These are phyloP conservation scores for Indri indri DNA, from an alignment of 2,113 vertebrate species.

Conservation along the genomic window DNA sequence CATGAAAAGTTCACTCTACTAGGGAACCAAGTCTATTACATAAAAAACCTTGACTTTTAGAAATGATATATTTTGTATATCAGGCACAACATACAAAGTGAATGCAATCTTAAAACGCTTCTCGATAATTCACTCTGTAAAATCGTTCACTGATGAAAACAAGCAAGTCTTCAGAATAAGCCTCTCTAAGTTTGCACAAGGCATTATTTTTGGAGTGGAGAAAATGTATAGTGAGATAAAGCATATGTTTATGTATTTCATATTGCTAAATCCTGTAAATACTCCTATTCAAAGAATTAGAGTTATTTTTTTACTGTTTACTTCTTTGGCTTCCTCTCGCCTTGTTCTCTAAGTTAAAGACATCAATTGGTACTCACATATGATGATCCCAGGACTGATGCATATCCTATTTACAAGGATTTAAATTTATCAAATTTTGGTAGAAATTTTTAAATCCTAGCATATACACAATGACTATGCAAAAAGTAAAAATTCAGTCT, in stretches of 20 bases:
- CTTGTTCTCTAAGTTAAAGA: not conserved
- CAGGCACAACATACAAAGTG: conserved; percentile 66
- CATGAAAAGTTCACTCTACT: conserved; percentile 81
- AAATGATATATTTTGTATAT: conserved; percentile 79
- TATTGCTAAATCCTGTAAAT: conserved; percentile 61
- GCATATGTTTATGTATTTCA: conserved; percentile 44
- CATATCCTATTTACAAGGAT: not conserved
- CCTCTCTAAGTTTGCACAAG: conserved; percentile 32
- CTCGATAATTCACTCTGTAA: conserved; percentile 68
- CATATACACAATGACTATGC: not conserved
- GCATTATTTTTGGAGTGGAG: conserved; percentile 66
- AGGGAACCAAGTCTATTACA: conserved; percentile 75
- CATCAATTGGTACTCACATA: not conserved
- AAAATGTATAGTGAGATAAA: conserved; percentile 57
- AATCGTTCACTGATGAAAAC: conserved; percentile 72
- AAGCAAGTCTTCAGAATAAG: conserved; percentile 62
- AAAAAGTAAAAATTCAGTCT: not conserved
- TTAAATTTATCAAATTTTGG: conserved; percentile 21
- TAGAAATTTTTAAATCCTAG: not conserved
- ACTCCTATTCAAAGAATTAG: conserved; percentile 42
- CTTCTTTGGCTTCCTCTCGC: not conserved
- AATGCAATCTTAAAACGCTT: conserved; percentile 76
- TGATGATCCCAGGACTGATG: not conserved
- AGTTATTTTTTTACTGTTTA: conserved; percentile 70
- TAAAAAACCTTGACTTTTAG: conserved; percentile 69